Conservation (phyloP, 2,797 vertebrate genomes). For the Hypotaenidia okinawae region DNA sequence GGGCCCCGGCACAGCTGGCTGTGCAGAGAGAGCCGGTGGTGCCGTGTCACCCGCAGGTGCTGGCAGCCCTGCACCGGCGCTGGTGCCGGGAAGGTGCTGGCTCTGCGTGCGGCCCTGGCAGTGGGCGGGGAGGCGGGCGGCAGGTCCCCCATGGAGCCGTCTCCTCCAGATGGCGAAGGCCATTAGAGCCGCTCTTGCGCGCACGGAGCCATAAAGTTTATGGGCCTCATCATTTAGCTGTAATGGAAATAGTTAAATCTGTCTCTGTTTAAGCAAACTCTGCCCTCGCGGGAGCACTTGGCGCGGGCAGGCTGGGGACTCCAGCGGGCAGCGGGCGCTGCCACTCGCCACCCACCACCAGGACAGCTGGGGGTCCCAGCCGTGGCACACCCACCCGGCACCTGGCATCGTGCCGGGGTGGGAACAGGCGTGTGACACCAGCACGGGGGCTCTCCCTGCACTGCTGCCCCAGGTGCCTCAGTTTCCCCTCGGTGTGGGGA, state of each 20-base stretch:
- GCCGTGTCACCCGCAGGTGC: not conserved
- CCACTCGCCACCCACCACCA: rapidly evolving
- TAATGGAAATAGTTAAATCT: slow-evolving; percentile 78
- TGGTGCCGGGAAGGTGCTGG: not conserved
- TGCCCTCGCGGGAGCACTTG: slow-evolving; percentile 56
- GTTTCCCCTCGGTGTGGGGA: not conserved
- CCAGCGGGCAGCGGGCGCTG: not conserved
- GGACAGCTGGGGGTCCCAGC: not conserved
- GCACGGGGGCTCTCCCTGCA: not conserved
- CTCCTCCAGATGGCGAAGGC: slow-evolving; percentile 73
- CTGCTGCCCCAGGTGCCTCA: not conserved
- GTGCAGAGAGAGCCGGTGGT: rapidly evolving
- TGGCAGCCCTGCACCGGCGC: rapidly evolving
- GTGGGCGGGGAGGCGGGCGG: not conserved
- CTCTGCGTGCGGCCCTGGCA: not conserved
- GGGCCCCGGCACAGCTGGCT: not conserved
- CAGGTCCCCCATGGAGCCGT: slow-evolving; percentile 32
- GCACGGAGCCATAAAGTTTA: slow-evolving; percentile 72
- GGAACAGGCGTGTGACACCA: not conserved
- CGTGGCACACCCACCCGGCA: not conserved
- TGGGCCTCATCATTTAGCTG: slow-evolving; percentile 75
- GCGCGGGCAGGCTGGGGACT: not conserved
- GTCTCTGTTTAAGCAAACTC: slow-evolving; percentile 75
- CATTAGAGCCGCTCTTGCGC: slow-evolving; percentile 63
- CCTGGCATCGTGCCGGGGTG: rapidly evolving